A percentile compares a stretch with the other conserved stretches of the same genome.
Evolutionary conservation across 2,113 vertebrate species (phyloP).

Genomic region (Pachycephala philippinensis): DNA sequence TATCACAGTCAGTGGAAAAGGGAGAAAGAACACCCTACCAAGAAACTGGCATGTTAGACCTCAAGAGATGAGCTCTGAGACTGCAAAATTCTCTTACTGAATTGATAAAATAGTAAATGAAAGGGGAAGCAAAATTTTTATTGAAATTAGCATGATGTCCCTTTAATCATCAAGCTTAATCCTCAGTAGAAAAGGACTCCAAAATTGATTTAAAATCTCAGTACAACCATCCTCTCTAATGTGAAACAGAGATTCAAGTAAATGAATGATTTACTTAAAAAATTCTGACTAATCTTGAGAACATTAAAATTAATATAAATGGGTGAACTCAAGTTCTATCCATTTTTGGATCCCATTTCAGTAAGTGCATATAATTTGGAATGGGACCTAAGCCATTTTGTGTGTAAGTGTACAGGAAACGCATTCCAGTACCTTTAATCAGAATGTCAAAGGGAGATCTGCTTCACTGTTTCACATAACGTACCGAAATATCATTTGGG

Average conservation of each 20-base stretch:
- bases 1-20: neutral
- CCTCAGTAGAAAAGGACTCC: conserved; percentile 47
- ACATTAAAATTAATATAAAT: conserved; percentile 71
- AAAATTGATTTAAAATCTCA: conserved; percentile 65
- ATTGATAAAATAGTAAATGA: conserved; percentile 60
- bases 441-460: neutral
- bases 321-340: conserved; percentile 66
- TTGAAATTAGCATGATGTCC: conserved; percentile 62
- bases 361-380: conserved; percentile 24
- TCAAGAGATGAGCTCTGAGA: neutral
- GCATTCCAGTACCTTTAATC: neutral
- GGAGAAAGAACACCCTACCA: neutral
- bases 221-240: conserved; percentile 58
- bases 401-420: neutral
- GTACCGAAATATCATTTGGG: neutral
- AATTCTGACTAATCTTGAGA: conserved; percentile 72
- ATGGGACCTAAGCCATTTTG: conserved; percentile 7
- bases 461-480: neutral
- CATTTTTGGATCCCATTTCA: conserved; percentile 45
- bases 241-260: conserved; percentile 66
- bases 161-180: conserved; percentile 61
- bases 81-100: conserved; percentile 17
- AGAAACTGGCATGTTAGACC: neutral
- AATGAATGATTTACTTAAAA: conserved; percentile 71
- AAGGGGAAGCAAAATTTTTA: conserved; percentile 56